phyloP scores from a whole-genome alignment of 2,113 vertebrate species.

The Gymnorhina tibicen region DNA sequence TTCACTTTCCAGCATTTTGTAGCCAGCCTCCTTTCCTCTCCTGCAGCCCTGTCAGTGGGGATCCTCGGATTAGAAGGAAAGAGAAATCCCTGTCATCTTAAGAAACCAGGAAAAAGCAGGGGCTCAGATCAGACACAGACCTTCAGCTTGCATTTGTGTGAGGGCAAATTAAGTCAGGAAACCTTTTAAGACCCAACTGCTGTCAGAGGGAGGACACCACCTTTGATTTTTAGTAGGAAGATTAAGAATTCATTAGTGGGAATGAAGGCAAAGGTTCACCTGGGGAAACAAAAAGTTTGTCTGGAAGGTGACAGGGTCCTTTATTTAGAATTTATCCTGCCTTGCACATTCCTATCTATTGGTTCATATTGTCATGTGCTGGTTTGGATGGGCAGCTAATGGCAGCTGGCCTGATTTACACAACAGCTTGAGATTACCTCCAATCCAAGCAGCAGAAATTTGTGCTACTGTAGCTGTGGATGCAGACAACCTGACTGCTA shows the following conservation, averaged over 20 bases:
- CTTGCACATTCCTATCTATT: not conserved
- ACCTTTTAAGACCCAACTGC: not conserved
- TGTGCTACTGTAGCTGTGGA: not conserved
- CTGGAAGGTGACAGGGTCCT: not conserved
- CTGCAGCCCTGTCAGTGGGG: not conserved
- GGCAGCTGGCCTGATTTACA: not conserved
- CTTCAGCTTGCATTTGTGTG: not conserved
- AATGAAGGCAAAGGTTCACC: conserved; percentile 5
- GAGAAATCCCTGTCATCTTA: not conserved
- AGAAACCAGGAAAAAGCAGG: not conserved
- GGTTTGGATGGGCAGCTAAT: not conserved
- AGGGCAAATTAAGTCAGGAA: not conserved
- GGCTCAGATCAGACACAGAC: not conserved
- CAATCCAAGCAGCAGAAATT: not conserved
- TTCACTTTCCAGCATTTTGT: not conserved
- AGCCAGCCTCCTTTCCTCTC: not conserved
- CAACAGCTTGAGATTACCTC: not conserved
- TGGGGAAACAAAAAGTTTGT: not conserved
- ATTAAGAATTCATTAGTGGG: not conserved
- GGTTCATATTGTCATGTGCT: not conserved
- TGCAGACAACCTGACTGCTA: not conserved
- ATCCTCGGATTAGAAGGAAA: not conserved
- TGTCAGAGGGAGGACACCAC: not conserved
- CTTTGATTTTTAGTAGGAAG: not conserved
- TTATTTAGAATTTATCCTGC: conserved; percentile 21